A percentile compares a stretch with the other conserved stretches of the same genome.
Evolutionary conservation across 2,797 vertebrate species (phyloP).

Genomic region (Pantherophis alleghaniensis): DNA sequence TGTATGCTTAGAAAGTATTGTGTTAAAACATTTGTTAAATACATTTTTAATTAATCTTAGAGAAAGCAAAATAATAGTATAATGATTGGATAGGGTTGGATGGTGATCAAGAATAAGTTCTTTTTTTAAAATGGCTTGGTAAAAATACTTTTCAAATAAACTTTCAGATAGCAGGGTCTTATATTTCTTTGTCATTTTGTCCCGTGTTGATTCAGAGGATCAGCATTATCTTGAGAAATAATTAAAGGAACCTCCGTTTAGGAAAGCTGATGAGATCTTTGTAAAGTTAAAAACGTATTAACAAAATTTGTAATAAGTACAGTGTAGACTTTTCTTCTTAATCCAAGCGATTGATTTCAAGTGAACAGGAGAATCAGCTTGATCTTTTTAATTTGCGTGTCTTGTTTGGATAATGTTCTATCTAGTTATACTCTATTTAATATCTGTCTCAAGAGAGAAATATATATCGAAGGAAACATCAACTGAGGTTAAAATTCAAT

Average conservation of each 20-base stretch:
- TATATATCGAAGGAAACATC: background rate
- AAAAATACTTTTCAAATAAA: background rate
- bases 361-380: background rate
- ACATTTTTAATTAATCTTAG: background rate
- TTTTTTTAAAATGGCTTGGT: background rate
- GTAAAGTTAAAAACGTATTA: background rate
- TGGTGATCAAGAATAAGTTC: constrained; percentile 6
- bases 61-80: background rate
- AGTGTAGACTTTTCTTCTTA: background rate
- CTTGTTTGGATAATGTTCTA: background rate
- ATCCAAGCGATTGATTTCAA: background rate
- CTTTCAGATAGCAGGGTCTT: background rate
- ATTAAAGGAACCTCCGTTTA: background rate
- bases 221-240: background rate
- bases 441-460: constrained; percentile 28
- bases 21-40: background rate
- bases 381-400: background rate
- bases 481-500: background rate
- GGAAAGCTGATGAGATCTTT: background rate
- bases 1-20: background rate
- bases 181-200: constrained; percentile 4
- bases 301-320: background rate
- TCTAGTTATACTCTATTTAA: background rate
- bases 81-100: background rate
- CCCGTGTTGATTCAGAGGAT: background rate